Percentiles rank a stretch among this genome's conserved stretches.
Conservation (phyloP, 2,888 invertebrate genomes). For the Lacanobia wlatinum region DNA sequence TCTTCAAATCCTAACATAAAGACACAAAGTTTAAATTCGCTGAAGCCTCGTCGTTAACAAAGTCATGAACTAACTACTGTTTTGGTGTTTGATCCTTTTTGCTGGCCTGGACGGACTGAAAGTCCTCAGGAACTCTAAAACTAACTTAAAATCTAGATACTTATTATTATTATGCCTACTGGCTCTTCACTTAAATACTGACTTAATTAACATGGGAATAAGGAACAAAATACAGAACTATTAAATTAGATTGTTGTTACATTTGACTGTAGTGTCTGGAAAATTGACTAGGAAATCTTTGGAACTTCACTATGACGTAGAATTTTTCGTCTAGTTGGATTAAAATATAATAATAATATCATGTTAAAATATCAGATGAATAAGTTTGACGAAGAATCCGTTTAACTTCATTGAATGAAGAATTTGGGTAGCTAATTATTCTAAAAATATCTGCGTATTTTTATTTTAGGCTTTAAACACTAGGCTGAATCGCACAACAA, state of each 20-base stretch:
- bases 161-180: constrained; percentile 2
- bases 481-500: not conserved
- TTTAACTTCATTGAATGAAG: no score
- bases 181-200: constrained; percentile 16
- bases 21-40: constrained; percentile 68
- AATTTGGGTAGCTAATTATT: not conserved
- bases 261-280: not conserved
- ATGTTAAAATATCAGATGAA: not conserved
- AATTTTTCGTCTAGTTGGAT: not conserved
- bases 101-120: constrained; percentile 86
- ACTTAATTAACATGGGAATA: constrained; percentile 15
- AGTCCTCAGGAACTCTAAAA: constrained; percentile 87
- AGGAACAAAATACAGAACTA: not conserved
- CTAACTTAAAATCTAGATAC: constrained; percentile 70
- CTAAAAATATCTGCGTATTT: not conserved
- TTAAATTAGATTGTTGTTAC: not conserved
- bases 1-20: constrained; percentile 18
- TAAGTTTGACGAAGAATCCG: not conserved
- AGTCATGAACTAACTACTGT: constrained; percentile 86
- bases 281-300: not conserved
- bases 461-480: not conserved
- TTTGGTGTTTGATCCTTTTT: constrained; percentile 89
- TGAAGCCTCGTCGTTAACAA: constrained; percentile 74
- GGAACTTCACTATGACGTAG: not conserved
- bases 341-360: not conserved